phyloP scores from a whole-genome alignment of 2,888 invertebrate species.

The Halocaridina rubra region DNA sequence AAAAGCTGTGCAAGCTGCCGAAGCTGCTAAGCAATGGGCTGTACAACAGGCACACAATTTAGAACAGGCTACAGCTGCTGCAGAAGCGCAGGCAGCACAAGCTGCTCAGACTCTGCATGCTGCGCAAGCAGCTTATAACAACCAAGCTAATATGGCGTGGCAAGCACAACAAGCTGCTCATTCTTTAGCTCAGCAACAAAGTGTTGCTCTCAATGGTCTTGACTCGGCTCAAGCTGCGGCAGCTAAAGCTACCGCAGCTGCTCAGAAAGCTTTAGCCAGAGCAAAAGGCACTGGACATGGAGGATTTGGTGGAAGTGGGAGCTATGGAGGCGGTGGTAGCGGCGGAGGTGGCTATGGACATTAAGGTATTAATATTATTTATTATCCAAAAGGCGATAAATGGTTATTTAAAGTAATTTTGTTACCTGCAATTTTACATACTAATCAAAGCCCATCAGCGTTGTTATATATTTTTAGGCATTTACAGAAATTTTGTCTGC shows the following conservation, averaged over 20 bases:
- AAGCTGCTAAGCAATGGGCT: conserved; percentile 31
- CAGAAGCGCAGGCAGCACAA: conserved; percentile 25
- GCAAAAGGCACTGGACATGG: conserved; percentile 28
- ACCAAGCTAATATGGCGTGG: conserved; percentile 45
- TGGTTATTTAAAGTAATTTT: no score
- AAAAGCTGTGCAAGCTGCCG: conserved; percentile 39
- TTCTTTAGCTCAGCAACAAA: conserved; percentile 34
- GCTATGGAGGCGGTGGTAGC: no score
- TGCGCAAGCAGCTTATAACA: neutral
- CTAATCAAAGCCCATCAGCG: no score
- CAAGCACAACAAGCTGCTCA: conserved; percentile 48
- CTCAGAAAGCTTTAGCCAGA: conserved; percentile 37
- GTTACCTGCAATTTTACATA: no score
- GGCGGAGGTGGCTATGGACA: no score
- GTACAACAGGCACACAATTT: conserved; percentile 3
- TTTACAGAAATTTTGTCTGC: no score
- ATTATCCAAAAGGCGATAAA: no score
- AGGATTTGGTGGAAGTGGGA: no score
- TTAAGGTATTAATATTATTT: no score
- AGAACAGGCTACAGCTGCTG: conserved; percentile 14
- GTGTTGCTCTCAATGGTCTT: conserved; percentile 20
- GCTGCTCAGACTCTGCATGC: conserved; percentile 20
- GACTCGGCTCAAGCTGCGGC: conserved; percentile 42
- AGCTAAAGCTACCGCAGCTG: conserved; percentile 40
- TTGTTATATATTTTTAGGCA: no score